phyloP scores from a whole-genome alignment of 2,888 invertebrate genomes.

The Crocallis elinguaria region DNA sequence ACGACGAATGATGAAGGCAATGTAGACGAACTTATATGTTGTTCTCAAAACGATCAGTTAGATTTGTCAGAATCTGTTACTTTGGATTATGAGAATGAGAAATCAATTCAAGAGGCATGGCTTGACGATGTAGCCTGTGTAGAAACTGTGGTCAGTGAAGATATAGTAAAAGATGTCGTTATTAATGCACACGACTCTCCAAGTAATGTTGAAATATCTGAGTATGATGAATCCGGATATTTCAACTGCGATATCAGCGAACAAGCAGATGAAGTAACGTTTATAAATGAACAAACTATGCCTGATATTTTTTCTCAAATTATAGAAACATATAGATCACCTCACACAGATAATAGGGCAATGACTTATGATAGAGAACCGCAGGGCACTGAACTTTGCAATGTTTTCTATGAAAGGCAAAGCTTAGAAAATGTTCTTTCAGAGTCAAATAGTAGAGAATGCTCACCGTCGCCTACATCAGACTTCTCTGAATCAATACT shows the following conservation, averaged over 20 bases:
- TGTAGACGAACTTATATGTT: conserved; percentile 11
- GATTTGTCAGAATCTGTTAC: conserved; percentile 47
- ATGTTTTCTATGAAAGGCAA: conserved; percentile 52
- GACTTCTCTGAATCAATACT: conserved; percentile 37
- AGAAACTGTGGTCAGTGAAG: conserved; percentile 77
- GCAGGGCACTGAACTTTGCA: conserved; percentile 30
- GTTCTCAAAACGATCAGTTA: conserved; percentile 32
- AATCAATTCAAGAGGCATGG: conserved; percentile 64
- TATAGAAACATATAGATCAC: conserved; percentile 69
- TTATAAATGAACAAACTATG: conserved; percentile 66
- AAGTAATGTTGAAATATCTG: conserved; percentile 42
- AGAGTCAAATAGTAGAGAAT: conserved; percentile 47
- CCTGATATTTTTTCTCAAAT: conserved; percentile 61
- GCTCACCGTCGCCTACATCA: conserved; percentile 34
- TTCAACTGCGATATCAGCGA: conserved; percentile 48
- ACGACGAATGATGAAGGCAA: conserved; percentile 36
- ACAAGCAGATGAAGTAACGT: conserved; percentile 59
- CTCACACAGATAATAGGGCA: conserved; percentile 71
- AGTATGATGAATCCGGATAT: conserved; percentile 43
- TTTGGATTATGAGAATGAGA: conserved; percentile 50
- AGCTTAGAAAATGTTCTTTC: conserved; percentile 57
- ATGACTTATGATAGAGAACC: conserved; percentile 43
- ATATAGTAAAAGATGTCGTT: conserved; percentile 68
- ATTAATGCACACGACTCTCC: conserved; percentile 58
- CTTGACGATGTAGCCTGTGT: conserved; percentile 76